Evolutionary conservation across 2,888 invertebrate species (phyloP).

Genomic region (Polietes domitor): DNA sequence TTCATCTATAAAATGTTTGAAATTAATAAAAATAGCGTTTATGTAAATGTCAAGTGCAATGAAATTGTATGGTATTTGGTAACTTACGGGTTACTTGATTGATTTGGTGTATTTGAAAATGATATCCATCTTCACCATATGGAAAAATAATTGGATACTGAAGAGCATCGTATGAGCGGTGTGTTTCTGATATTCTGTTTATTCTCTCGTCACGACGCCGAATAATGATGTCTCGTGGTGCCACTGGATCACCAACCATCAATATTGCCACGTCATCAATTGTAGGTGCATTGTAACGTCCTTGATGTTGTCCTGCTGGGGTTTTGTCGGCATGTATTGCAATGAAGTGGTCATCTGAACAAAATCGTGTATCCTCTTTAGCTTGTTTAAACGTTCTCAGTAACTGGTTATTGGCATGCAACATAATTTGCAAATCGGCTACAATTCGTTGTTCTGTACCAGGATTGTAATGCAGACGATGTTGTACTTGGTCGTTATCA

Average conservation of each 20-base stretch:
- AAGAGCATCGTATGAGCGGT: constrained; percentile 68
- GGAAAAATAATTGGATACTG: too few species aligned
- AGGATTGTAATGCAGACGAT: neutral
- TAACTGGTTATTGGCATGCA: constrained; percentile 72
- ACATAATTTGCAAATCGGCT: neutral
- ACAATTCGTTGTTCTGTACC: neutral
- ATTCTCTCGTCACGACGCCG: constrained; percentile 67
- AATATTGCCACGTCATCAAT: constrained; percentile 76
- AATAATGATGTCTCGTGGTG: constrained; percentile 74
- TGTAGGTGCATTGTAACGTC: constrained; percentile 76
- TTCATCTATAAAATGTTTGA: too few species aligned
- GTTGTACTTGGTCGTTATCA: neutral
- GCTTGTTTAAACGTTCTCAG: constrained; percentile 73
- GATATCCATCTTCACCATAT: too few species aligned
- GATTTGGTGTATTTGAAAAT: constrained; percentile 61
- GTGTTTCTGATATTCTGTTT: constrained; percentile 70
- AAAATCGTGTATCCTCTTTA: constrained; percentile 70
- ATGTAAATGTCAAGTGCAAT: neutral
- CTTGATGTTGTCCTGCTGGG: constrained; percentile 73
- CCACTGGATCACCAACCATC: constrained; percentile 74
- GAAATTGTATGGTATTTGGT: constrained; percentile 66
- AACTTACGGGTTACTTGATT: constrained; percentile 51
- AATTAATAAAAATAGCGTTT: too few species aligned
- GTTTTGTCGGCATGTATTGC: constrained; percentile 75
- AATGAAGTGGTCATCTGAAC: constrained; percentile 73